Percentiles rank a stretch among this genome's conserved stretches.
Evolutionary conservation across 2,797 vertebrate genomes (phyloP).

Genomic region (Enteromius radiatus): DNA sequence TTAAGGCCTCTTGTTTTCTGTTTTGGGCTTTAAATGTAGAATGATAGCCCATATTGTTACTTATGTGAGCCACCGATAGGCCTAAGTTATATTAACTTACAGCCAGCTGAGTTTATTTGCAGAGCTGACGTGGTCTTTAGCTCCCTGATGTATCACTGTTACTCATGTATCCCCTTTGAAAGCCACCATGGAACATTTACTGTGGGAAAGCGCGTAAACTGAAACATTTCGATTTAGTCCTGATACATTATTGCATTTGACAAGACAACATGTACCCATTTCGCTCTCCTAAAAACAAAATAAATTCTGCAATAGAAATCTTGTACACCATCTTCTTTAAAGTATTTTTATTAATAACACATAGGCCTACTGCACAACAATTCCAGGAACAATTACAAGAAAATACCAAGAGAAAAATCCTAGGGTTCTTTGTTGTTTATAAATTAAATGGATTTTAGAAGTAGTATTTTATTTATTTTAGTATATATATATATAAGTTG

Average conservation of each 20-base stretch:
- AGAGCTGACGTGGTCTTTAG: not conserved
- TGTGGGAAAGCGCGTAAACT: not conserved
- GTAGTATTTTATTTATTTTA: not conserved
- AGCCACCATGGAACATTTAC: constrained; percentile 9
- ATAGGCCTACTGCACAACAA: not conserved
- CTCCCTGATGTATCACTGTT: not conserved
- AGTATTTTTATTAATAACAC: not conserved
- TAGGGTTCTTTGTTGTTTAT: not conserved
- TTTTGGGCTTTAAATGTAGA: constrained; percentile 11
- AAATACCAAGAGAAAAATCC: not conserved
- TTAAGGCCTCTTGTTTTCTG: constrained; percentile 25
- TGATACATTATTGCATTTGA: constrained; percentile 1
- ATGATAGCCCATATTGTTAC: not conserved
- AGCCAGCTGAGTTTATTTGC: not conserved
- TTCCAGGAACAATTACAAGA: not conserved
- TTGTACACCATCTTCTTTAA: not conserved
- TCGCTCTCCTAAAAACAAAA: not conserved
- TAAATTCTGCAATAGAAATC: not conserved
- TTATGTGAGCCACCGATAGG: constrained; percentile 4
- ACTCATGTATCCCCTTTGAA: not conserved
- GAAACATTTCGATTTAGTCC: not conserved
- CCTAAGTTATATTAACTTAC: not conserved
- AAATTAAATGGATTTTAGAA: not conserved
- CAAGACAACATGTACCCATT: not conserved
- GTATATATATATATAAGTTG: too few relatives aligned